Evolutionary conservation across 2,113 vertebrate species (phyloP).

Genomic region (Hippocampus mohnikei): DNA sequence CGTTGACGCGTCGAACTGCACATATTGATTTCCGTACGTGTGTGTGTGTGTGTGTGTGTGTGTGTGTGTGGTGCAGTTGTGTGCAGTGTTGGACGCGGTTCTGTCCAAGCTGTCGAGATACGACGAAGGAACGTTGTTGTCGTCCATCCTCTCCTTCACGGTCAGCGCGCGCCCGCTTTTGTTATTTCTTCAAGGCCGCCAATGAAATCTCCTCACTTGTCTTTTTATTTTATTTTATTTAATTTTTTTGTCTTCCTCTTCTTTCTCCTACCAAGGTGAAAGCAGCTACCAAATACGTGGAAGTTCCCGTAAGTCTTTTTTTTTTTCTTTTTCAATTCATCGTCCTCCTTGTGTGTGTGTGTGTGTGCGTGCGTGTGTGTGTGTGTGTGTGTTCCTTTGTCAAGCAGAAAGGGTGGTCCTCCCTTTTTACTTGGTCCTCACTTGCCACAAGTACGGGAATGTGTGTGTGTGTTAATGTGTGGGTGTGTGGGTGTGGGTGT

Average conservation of each 20-base stretch:
- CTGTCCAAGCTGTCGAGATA: constrained; percentile 92
- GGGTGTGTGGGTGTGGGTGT: constrained; percentile 5
- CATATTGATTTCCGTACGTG: background rate
- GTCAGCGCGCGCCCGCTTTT: constrained; percentile 72
- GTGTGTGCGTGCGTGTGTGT: background rate
- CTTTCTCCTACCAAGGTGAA: constrained; percentile 81
- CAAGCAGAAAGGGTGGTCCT: too few relatives aligned
- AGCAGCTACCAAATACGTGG: constrained; percentile 95
- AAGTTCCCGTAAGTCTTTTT: constrained; percentile 86
- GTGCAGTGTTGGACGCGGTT: constrained; percentile 84
- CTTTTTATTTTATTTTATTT: constrained; percentile 57
- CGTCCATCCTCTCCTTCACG: constrained; percentile 94
- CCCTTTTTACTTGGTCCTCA: too few relatives aligned
- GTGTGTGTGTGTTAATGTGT: too few relatives aligned
- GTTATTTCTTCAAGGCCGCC: background rate
- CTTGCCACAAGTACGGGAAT: too few relatives aligned
- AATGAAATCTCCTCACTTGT: constrained; percentile 26
- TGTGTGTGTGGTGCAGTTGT: constrained; percentile 72
- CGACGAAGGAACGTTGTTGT: constrained; percentile 96
- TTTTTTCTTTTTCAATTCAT: constrained; percentile 27
- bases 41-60: background rate
- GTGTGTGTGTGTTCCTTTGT: constrained; percentile 17
- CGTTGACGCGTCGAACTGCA: background rate
- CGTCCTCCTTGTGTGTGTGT: background rate
- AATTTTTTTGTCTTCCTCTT: constrained; percentile 18